phyloP scores from a whole-genome alignment of 2,888 invertebrate species.

The Erebia palarica region DNA sequence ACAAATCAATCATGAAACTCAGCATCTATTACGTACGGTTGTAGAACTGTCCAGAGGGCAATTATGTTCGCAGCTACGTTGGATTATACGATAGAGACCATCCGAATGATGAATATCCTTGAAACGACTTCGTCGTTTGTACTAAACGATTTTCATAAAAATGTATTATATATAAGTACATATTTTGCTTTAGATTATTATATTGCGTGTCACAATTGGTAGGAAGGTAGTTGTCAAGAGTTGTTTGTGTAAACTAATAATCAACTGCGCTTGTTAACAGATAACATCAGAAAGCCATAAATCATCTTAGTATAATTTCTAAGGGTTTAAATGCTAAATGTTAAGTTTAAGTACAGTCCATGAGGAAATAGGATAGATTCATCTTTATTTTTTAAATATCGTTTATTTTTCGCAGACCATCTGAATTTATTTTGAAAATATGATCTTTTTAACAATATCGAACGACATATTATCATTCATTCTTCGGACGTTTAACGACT shows the following conservation, averaged over 20 bases:
- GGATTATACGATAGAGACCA: slow-evolving; percentile 25
- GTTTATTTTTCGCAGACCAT: too few relatives aligned
- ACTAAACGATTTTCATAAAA: not conserved
- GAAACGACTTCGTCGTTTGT: not conserved
- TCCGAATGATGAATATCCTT: slow-evolving; percentile 20
- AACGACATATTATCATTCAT: slow-evolving; percentile 24
- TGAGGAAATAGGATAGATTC: too few relatives aligned
- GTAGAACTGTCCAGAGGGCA: slow-evolving; percentile 31
- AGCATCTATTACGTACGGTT: slow-evolving; percentile 39
- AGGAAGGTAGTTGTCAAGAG: not conserved
- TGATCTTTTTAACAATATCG: not conserved
- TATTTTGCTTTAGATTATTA: not conserved
- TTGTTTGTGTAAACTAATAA: not conserved
- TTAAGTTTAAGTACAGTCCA: too few relatives aligned
- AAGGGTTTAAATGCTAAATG: too few relatives aligned
- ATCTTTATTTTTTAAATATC: too few relatives aligned
- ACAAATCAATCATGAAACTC: slow-evolving; percentile 41
- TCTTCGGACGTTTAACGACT: slow-evolving; percentile 26
- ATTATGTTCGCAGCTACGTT: slow-evolving; percentile 27
- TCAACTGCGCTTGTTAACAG: not conserved
- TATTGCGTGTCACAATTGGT: not conserved
- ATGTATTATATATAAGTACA: not conserved
- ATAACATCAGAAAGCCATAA: not conserved
- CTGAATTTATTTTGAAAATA: too few relatives aligned
- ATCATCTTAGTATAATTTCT: not conserved